Evolutionary conservation across 2,888 invertebrate species (phyloP), one percentile per base, ranked within the genome.

Genomic region (Caenorhabditis sp.): DNA sequence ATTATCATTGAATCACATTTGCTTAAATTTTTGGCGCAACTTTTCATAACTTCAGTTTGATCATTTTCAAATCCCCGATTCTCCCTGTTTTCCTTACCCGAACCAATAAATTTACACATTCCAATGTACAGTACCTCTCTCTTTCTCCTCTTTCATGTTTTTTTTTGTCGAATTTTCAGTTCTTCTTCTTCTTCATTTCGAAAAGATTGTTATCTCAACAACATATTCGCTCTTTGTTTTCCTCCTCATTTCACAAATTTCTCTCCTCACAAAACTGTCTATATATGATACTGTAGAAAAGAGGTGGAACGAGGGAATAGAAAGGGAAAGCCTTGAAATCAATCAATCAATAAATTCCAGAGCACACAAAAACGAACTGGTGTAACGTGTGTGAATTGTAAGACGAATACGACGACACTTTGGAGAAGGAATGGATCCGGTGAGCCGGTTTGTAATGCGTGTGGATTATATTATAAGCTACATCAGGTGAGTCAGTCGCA

Each of bases 361-460:
- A 86, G 82, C 52, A 78, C 87, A 26, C 87, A 88, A 76, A 92
- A 93, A 88, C 91, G 95, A 78, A 91, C 92, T 57, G 95, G 95
- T 77, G 91, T 94, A 85, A 89, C 91, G 63, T 99, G 97, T 90
- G 94, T 95, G 83, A 99, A 99, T 90, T 99, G 97, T 89, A 91
- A 92, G 82, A 97, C 97, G 10, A 91, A 91, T 56, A 93, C 92
- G 59, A 99, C 97, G 38, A 96, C 97, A 12, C 91, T 99, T 79
- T 99, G 99, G 97, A 91, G 97, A 71, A 91, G 97, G 81, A 97
- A 97, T 90, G 90, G 93, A 74, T 91, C 92, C 83, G 97, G 97
- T 14, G 96, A 97, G 89, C 94, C 97, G 0, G 97, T 99, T 38
- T 97, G 97, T 90, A 97, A 97, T 90, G 97, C 97, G 27, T 97